phyloP scores from a whole-genome alignment of 2,888 invertebrate species.

The Aelia acuminata region DNA sequence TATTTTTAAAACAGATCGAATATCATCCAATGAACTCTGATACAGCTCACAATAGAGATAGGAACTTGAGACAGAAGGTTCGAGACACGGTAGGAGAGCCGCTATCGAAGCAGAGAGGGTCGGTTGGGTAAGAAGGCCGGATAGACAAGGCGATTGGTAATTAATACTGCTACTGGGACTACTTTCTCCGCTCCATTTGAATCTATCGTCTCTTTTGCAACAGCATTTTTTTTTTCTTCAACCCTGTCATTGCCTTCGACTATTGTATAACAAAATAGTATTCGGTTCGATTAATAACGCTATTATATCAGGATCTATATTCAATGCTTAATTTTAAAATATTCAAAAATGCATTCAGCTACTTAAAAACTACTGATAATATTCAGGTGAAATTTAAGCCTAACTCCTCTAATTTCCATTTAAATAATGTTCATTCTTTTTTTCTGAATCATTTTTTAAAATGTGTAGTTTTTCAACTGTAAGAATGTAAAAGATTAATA shows the following conservation, averaged over 20 bases:
- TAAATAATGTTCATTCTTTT: too few relatives aligned
- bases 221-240: neutral
- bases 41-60: neutral
- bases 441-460: too few relatives aligned
- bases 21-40: neutral
- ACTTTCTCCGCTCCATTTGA: conserved; percentile 4
- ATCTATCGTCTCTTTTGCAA: conserved; percentile 14
- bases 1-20: too few relatives aligned
- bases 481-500: too few relatives aligned
- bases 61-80: neutral
- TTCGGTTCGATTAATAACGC: neutral
- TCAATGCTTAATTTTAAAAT: too few relatives aligned
- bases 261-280: neutral
- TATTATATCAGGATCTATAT: neutral
- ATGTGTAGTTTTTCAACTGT: too few relatives aligned
- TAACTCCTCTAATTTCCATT: too few relatives aligned
- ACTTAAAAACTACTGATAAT: too few relatives aligned
- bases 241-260: neutral
- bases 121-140: neutral
- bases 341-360: too few relatives aligned
- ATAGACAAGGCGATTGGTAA: conserved; percentile 14
- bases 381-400: too few relatives aligned
- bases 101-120: too few relatives aligned
- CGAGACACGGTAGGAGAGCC: neutral
- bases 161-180: neutral